These are phyloP conservation scores for Cardiocondyla obscurior DNA, from an alignment of 1,140 invertebrate species.

Conservation along the genomic window DNA sequence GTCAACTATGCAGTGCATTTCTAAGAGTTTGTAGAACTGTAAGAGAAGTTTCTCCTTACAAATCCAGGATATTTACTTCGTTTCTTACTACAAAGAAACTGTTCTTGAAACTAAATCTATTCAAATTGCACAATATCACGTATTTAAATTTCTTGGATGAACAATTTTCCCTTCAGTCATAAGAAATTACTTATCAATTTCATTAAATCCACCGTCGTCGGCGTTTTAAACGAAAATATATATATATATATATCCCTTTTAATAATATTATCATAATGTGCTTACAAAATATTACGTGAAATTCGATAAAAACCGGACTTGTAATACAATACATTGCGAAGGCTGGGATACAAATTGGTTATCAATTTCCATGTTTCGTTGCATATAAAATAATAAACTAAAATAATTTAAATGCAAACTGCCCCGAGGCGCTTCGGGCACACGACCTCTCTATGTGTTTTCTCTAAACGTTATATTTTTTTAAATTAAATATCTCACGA, in stretches of 20 bases:
- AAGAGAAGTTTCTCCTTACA: background rate
- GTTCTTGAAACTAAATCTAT: background rate
- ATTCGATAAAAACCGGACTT: no score
- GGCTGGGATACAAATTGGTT: background rate
- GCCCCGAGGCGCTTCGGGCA: background rate
- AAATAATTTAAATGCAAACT: background rate
- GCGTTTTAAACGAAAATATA: background rate
- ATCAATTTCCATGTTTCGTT: background rate
- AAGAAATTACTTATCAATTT: background rate
- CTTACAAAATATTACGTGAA: background rate
- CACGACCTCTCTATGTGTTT: background rate
- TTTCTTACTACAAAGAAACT: background rate
- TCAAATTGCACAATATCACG: background rate
- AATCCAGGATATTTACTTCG: background rate
- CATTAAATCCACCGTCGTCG: background rate
- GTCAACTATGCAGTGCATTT: background rate
- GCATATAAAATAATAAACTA: background rate
- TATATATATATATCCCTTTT: background rate
- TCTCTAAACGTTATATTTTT: background rate
- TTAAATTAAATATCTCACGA: background rate
- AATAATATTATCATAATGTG: background rate
- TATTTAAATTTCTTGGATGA: background rate
- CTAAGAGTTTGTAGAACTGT: background rate
- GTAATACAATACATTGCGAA: background rate
- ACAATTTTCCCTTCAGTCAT: background rate